Evolutionary conservation across 2,888 invertebrate species (phyloP), one percentile per base, ranked within the genome.

Genomic region (Pristionchus fissidentatus): DNA sequence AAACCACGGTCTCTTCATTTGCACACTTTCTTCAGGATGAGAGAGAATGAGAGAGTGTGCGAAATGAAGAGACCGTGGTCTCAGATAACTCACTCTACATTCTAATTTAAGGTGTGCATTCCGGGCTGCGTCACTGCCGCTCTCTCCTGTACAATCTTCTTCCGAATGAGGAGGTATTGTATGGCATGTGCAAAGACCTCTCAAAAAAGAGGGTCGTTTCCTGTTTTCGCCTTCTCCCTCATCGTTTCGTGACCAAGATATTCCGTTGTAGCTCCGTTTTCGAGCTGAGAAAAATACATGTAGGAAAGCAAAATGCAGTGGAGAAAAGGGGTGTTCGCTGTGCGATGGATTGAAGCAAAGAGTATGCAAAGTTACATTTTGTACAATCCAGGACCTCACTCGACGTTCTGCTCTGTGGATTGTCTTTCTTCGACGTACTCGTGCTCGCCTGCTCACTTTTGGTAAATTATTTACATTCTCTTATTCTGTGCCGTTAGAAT

Each of bases 361-460:
- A 57, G 26, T 26, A 57, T 57, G 15, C 19, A 8, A 2, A 32
- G 29, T 32, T 7, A 62, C n/a, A n/a, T n/a, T n/a, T n/a, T n/a
- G n/a, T n/a, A 62, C 7, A 8, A n/a, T 70, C 7, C 57, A 78
- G 70, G 52, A 26, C 52, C 60, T 81, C 80, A 7, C 41, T 87
- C 7, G 80, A 87, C 85, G 85, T 87, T n/a, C 85, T 87, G 0
- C 84, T 87, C 29, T 86, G 84, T 29, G 87, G 87, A 15, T 83
- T 87, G 15, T 87, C 87, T 1, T 52, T 87, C 29, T 87, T 87
- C 73, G 87, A 87, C 49, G 87, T 87, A 1, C 73, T 85, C n/a
- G 70, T 87, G 7, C 85, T 87, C 26, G 77, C 79, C 13, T 84
- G 84, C 41, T 87, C 88, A 0, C 84, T 88, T 29, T 62, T 87